A percentile compares a stretch with the other conserved stretches of the same genome.
Evolutionary conservation across 1,140 invertebrate species (phyloP).

Genomic region (Penaeus vannamei): DNA sequence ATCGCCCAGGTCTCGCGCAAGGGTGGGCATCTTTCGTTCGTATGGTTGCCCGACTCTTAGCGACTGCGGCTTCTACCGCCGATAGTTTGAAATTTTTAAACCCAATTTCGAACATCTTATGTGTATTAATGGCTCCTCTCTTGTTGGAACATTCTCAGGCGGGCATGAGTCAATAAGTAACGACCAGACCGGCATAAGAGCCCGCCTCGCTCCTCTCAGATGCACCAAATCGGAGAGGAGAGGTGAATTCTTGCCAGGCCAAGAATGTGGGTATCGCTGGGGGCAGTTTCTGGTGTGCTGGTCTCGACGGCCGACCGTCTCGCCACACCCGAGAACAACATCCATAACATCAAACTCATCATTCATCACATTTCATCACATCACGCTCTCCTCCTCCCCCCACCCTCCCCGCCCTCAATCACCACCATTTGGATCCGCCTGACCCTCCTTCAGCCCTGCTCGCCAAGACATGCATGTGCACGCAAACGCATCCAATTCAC

Average conservation of each 20-base stretch:
- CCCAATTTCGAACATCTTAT: too few species aligned
- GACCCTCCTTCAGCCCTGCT: too few species aligned
- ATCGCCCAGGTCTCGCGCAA: conserved; percentile 57
- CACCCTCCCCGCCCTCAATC: too few species aligned
- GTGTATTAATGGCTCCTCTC: too few species aligned
- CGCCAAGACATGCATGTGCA: too few species aligned
- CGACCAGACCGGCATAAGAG: neutral
- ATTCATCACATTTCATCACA: neutral
- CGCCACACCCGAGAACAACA: neutral
- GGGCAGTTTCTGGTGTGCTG: conserved; percentile 57
- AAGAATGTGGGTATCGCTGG: conserved; percentile 62
- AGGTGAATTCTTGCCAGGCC: conserved; percentile 64
- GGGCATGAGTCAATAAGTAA: neutral
- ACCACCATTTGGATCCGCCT: too few species aligned
- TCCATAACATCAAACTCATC: conserved; percentile 3
- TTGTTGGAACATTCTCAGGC: too few species aligned
- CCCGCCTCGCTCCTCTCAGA: neutral
- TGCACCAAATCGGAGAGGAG: conserved; percentile 26
- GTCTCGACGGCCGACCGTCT: conserved; percentile 36
- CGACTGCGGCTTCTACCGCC: too few species aligned
- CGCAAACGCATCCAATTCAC: too few species aligned
- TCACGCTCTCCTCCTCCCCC: too few species aligned
- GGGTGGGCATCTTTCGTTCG: conserved; percentile 58
- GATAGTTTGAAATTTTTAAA: neutral
- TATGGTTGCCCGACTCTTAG: conserved; percentile 3